These are phyloP conservation scores for Manis javanica DNA, from an alignment of 2,797 vertebrate genomes.

Conservation along the genomic window DNA sequence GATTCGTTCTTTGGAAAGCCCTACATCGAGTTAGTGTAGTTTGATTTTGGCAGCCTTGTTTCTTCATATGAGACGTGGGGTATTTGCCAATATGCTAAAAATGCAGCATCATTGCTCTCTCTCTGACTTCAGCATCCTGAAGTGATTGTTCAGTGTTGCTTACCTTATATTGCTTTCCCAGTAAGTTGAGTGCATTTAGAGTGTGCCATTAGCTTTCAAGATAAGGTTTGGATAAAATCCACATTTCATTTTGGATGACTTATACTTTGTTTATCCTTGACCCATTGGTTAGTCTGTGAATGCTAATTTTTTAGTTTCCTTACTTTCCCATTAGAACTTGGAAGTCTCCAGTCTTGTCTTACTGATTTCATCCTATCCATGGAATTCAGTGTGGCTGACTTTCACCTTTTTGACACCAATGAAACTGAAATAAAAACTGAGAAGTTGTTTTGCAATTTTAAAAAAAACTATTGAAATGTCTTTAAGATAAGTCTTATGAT, in stretches of 20 bases:
- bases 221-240: constrained; percentile 51
- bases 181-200: constrained; percentile 61
- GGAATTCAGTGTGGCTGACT: constrained; percentile 37
- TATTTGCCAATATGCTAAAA: constrained; percentile 6
- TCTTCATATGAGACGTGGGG: not conserved
- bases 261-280: constrained; percentile 44
- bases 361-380: not conserved
- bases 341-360: not conserved
- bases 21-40: not conserved
- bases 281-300: constrained; percentile 20
- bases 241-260: constrained; percentile 56
- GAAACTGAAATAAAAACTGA: constrained; percentile 54
- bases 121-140: constrained; percentile 36
- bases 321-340: constrained; percentile 38
- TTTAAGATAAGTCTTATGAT: not conserved
- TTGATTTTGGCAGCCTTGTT: not conserved
- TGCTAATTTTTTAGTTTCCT: constrained; percentile 53
- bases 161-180: not conserved
- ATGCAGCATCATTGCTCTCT: not conserved
- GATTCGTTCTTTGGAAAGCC: constrained; percentile 52
- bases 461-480: not conserved
- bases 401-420: constrained; percentile 55
- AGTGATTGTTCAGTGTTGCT: not conserved
- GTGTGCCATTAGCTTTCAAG: constrained; percentile 55
- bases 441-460: not conserved